These are phyloP conservation scores for Brachyhypopomus gauderio DNA, from an alignment of 2,113 vertebrate species.

Conservation along the genomic window DNA sequence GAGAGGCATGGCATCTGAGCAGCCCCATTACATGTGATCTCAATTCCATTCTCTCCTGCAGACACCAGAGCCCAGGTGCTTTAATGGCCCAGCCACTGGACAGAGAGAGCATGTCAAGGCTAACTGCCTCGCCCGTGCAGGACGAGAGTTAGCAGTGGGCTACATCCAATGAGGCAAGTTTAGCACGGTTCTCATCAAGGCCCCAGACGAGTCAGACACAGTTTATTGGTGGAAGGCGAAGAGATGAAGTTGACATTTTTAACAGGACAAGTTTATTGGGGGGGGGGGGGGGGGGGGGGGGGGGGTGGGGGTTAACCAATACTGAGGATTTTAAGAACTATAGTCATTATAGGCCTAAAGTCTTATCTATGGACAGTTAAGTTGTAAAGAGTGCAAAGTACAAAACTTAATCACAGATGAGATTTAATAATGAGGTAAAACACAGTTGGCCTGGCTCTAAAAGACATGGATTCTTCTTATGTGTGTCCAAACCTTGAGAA, in stretches of 20 bases:
- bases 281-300: neutral
- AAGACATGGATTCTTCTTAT: neutral
- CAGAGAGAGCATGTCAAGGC: conserved; percentile 54
- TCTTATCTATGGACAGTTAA: neutral
- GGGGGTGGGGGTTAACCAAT: conserved; percentile 15
- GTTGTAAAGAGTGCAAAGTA: neutral
- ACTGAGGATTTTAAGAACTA: conserved; percentile 5
- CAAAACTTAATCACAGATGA: neutral
- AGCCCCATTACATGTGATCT: conserved; percentile 58
- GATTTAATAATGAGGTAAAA: neutral
- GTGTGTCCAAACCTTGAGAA: neutral
- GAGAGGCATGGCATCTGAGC: conserved; percentile 50
- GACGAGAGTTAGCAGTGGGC: conserved; percentile 51
- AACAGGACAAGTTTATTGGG: conserved; percentile 24
- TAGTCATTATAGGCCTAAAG: neutral
- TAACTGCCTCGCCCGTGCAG: conserved; percentile 51
- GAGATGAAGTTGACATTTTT: conserved; percentile 36
- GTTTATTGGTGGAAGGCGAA: conserved; percentile 37
- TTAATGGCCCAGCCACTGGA: conserved; percentile 54
- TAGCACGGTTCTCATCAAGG: conserved; percentile 48
- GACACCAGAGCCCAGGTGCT: conserved; percentile 49
- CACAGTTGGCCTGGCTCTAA: neutral
- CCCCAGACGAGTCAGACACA: conserved; percentile 46
- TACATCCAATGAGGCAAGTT: conserved; percentile 43
- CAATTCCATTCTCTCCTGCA: conserved; percentile 55